Percentiles rank a stretch among this genome's conserved stretches.
These are phyloP conservation scores for Tanytarsus gracilentus DNA, from an alignment of 2,888 invertebrate species.

Conservation along the genomic window DNA sequence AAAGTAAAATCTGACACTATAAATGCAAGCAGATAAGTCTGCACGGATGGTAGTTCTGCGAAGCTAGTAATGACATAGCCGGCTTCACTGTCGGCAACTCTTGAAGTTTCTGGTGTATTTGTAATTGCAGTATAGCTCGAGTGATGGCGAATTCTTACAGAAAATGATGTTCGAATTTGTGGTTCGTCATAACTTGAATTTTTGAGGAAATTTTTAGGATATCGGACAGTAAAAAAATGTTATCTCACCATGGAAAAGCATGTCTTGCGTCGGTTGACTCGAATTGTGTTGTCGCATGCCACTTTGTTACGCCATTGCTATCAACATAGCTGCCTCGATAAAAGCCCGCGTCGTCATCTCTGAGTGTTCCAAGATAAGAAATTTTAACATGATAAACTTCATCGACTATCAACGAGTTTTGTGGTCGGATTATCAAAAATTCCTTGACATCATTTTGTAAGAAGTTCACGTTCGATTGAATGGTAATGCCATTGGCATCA, in stretches of 20 bases:
- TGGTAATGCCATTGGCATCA: not conserved
- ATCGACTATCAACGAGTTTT: not conserved
- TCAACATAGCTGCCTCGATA: not conserved
- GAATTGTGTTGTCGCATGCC: slow-evolving; percentile 58
- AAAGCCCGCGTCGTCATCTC: slow-evolving; percentile 18
- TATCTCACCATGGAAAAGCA: slow-evolving; percentile 70
- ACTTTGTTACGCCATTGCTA: slow-evolving; percentile 20
- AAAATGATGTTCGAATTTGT: slow-evolving; percentile 52
- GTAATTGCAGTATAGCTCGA: slow-evolving; percentile 37
- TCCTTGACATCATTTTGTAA: not conserved
- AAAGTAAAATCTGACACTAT: slow-evolving; percentile 53
- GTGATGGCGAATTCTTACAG: slow-evolving; percentile 37
- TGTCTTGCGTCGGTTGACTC: slow-evolving; percentile 56
- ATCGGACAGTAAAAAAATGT: slow-evolving; percentile 31
- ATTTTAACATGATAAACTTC: slow-evolving; percentile 18
- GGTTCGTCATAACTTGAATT: slow-evolving; percentile 45
- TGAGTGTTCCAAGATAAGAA: not conserved
- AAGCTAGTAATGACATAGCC: slow-evolving; percentile 3
- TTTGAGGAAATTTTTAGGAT: no score
- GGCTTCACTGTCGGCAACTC: not conserved
- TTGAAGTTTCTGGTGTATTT: slow-evolving; percentile 43
- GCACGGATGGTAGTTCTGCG: slow-evolving; percentile 53
- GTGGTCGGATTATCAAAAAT: not conserved
- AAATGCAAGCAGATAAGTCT: slow-evolving; percentile 72
- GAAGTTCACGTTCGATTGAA: not conserved